phyloP scores from a whole-genome alignment of 2,888 invertebrate genomes.

The Lysandra coridon region DNA sequence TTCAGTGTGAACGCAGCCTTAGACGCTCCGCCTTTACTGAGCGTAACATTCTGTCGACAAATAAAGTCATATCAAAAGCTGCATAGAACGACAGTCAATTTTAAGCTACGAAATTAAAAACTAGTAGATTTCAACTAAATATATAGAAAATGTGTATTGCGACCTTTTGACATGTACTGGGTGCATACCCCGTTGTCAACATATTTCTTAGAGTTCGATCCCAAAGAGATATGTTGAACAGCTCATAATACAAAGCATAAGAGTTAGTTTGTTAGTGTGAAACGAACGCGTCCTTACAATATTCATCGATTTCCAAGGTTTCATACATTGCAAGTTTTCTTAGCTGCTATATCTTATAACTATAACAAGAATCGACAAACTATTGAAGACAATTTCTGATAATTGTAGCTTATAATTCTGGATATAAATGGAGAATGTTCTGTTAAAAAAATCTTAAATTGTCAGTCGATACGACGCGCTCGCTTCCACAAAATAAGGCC shows the following conservation, averaged over 20 bases:
- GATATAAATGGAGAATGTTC: neutral
- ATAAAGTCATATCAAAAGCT: slow-evolving; percentile 28
- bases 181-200: slow-evolving; percentile 20
- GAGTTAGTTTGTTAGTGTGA: neutral
- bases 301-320: neutral
- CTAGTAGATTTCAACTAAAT: slow-evolving; percentile 73
- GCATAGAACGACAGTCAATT: slow-evolving; percentile 18
- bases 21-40: neutral
- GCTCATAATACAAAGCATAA: slow-evolving; percentile 18
- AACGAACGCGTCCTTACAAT: neutral
- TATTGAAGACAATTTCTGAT: neutral
- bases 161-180: slow-evolving; percentile 1
- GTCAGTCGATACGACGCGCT: neutral
- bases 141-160: slow-evolving; percentile 33
- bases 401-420: neutral
- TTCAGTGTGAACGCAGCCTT: slow-evolving; percentile 14
- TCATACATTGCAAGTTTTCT: neutral
- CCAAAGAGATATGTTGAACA: neutral
- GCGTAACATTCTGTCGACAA: slow-evolving; percentile 24
- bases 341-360: neutral
- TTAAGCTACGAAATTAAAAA: slow-evolving; percentile 31
- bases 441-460: neutral
- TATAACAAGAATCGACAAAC: neutral
- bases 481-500: neutral
- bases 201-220: neutral